Percentiles rank a stretch among this genome's conserved stretches.
Conservation (phyloP, 2,797 vertebrate genomes). For the Falco cherrug region DNA sequence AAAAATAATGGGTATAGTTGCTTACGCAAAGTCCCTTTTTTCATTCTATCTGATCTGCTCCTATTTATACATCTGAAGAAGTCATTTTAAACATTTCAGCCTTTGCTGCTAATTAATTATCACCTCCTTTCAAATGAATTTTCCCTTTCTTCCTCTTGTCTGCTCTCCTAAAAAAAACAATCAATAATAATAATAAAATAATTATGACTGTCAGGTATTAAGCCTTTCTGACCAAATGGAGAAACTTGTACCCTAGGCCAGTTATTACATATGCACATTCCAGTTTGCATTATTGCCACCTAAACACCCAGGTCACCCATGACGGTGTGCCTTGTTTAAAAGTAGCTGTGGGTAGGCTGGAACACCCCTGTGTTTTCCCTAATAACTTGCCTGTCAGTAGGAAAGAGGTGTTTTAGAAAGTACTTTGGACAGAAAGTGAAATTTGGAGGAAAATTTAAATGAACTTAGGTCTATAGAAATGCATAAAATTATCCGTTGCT, state of each 20-base stretch:
- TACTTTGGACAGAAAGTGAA: neutral
- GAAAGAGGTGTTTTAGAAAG: neutral
- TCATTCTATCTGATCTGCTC: neutral
- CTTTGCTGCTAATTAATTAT: neutral
- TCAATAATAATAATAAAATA: neutral
- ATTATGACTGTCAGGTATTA: neutral
- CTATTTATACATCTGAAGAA: neutral
- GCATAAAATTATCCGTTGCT: neutral
- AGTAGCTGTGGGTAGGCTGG: neutral
- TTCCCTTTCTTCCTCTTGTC: neutral
- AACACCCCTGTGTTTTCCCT: neutral
- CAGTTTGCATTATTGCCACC: neutral
- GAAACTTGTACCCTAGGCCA: neutral
- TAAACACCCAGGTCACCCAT: neutral
- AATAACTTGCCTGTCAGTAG: neutral
- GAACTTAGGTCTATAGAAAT: neutral
- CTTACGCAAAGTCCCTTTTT: neutral
- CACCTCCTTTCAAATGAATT: neutral
- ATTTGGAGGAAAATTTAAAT: neutral
- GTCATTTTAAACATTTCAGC: neutral
- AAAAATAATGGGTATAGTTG: neutral
- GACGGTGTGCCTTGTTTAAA: neutral
- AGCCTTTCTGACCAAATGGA: neutral
- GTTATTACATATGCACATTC: neutral
- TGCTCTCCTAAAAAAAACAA: neutral